Evolutionary conservation across 1,140 invertebrate genomes (phyloP).

Genomic region (Pinna nobilis): DNA sequence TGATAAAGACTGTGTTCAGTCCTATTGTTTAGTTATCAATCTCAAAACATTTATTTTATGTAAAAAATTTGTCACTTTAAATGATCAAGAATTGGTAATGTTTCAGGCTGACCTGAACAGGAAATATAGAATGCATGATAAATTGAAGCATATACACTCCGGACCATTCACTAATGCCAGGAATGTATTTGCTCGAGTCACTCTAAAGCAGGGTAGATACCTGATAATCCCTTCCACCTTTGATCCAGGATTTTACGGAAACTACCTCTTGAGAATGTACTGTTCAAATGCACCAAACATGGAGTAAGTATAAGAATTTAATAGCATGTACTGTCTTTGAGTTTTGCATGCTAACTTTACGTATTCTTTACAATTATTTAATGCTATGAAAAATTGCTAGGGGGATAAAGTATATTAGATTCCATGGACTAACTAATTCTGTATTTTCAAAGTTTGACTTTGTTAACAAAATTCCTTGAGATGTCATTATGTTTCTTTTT

Average conservation of each 20-base stretch:
- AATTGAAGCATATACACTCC: slow-evolving; percentile 71
- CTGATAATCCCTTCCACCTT: slow-evolving; percentile 81
- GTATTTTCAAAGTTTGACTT: too few relatives aligned
- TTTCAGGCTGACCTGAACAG: slow-evolving; percentile 80
- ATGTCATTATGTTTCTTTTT: too few relatives aligned
- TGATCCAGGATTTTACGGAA: slow-evolving; percentile 77
- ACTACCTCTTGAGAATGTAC: slow-evolving; percentile 80
- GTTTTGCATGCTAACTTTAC: neutral
- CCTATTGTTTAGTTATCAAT: too few relatives aligned
- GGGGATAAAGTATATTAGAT: too few relatives aligned
- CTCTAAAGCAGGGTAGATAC: slow-evolving; percentile 78
- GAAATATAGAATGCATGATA: slow-evolving; percentile 78
- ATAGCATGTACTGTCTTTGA: neutral
- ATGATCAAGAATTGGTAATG: too few relatives aligned
- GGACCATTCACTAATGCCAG: slow-evolving; percentile 78
- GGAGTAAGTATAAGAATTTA: slow-evolving; percentile 46
- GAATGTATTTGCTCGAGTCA: slow-evolving; percentile 75
- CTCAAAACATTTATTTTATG: too few relatives aligned
- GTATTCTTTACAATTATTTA: too few relatives aligned
- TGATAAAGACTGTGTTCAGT: too few relatives aligned
- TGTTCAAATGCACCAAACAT: slow-evolving; percentile 55
- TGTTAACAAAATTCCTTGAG: too few relatives aligned
- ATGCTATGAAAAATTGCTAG: too few relatives aligned
- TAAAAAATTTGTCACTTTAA: too few relatives aligned
- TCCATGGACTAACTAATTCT: too few relatives aligned